A percentile compares a stretch with the other conserved stretches of the same genome.
phyloP scores from a whole-genome alignment of 2,888 invertebrate species.

The Drosophila prolongata region DNA sequence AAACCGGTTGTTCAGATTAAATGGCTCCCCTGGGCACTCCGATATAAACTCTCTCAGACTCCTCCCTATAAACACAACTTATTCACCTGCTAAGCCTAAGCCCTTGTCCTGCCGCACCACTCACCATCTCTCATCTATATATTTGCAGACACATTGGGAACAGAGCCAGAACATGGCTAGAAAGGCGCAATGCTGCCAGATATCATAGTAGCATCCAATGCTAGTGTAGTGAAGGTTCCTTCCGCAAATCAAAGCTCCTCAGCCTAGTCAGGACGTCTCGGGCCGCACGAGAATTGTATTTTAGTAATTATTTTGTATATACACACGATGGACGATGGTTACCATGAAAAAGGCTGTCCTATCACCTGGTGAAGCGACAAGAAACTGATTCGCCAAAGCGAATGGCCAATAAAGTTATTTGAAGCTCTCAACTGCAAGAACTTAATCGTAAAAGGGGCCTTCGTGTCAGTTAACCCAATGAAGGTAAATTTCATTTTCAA shows the following conservation, averaged over 20 bases:
- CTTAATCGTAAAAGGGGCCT: conserved; percentile 17
- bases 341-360: conserved; percentile 28
- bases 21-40: conserved; percentile 10
- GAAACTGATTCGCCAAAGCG: conserved; percentile 34
- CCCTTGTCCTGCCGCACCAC: conserved; percentile 50
- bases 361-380: conserved; percentile 38
- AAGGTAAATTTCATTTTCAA: not conserved
- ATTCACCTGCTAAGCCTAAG: conserved; percentile 9
- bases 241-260: conserved; percentile 55
- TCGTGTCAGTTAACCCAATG: not conserved
- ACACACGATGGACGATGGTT: conserved; percentile 27
- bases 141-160: conserved; percentile 79
- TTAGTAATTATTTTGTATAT: conserved; percentile 54
- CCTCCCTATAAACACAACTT: conserved; percentile 20
- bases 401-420: conserved; percentile 49
- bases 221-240: conserved; percentile 43
- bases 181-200: conserved; percentile 79
- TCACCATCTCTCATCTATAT: conserved; percentile 74
- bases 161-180: conserved; percentile 65
- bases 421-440: conserved; percentile 29
- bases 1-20: conserved; percentile 19
- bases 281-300: conserved; percentile 64
- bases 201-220: conserved; percentile 73
- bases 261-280: conserved; percentile 69
- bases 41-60: conserved; percentile 11